A percentile compares a stretch with the other conserved stretches of the same genome.
phyloP scores from a whole-genome alignment of 2,797 vertebrate genomes.

The Antennarius maculatus region DNA sequence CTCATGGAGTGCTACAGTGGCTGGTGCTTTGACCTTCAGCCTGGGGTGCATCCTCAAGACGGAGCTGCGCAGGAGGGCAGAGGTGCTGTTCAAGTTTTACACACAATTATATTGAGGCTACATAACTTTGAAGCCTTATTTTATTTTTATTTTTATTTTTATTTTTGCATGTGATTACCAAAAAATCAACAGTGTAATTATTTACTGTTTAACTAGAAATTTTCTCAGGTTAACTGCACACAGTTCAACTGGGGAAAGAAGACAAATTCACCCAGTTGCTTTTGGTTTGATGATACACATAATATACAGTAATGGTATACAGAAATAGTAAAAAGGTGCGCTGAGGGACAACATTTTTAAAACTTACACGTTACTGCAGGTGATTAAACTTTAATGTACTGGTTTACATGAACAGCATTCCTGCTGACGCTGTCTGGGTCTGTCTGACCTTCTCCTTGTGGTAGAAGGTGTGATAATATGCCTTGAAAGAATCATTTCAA shows the following conservation, averaged over 20 bases:
- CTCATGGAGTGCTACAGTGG: constrained; percentile 80
- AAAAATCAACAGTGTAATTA: neutral
- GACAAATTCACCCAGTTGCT: neutral
- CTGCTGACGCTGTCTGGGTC: neutral
- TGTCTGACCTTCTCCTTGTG: neutral
- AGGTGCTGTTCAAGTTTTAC: constrained; percentile 68
- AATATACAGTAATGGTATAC: too few species aligned
- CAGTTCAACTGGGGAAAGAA: neutral
- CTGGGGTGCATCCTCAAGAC: constrained; percentile 85
- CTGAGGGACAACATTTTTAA: neutral
- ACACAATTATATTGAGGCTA: neutral
- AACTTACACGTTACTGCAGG: neutral
- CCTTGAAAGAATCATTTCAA: neutral
- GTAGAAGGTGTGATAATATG: neutral
- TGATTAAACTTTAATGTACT: neutral
- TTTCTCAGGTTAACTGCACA: neutral
- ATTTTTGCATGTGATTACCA: neutral
- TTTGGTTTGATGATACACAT: neutral
- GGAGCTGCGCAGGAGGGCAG: constrained; percentile 82
- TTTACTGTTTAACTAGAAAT: neutral
- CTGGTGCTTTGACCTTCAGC: constrained; percentile 82
- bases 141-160: neutral
- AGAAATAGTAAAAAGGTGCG: neutral
- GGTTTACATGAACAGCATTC: neutral
- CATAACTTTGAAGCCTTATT: neutral